Evolutionary conservation across 2,113 vertebrate genomes (phyloP), one percentile per base, ranked within the genome.

Genomic region (Cololabis saira): DNA sequence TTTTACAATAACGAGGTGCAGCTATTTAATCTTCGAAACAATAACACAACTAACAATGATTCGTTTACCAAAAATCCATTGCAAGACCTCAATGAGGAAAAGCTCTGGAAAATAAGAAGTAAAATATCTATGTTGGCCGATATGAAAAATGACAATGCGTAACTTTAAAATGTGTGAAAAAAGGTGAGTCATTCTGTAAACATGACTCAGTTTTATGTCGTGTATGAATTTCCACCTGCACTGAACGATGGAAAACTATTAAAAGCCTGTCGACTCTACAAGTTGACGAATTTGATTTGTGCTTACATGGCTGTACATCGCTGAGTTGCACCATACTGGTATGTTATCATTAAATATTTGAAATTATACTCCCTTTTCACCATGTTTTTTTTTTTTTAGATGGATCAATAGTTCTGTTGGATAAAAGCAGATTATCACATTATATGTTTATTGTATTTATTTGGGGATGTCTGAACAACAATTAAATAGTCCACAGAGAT

Each of bases 341-440:
- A 16, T 16, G 18, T 11, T 2, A 70, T 12, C n/a, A 61, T 21
- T 33, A 48, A 33, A 61, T 14, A 61, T 12, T 3, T 60, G 16
- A 43, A 27, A 27, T 27, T 27, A 27, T 27, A 27, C 3, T 37
- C 10, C 10, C 10, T 37, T 37, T 37, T 37, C 1, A 9, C 33
- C 6, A 1, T 37, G 5, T 37, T 37, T 11, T 9, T 11, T 9
- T 37, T 37, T 37, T 37, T 37, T 11, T 37, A 11, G 33, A 27
- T 27, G 24, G 24, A 27, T 27, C 33, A 37, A 9, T 9, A 37
- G 6, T 37, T 47, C 10, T 17, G 8, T 19, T 18, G 16, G 13
- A 79, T 43, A 50, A 62, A 70, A 69, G 65, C 42, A 51, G 12
- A 4, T n/a, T 13, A 14, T 3, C 41, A 16, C 12, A 19, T 16